Evolutionary conservation across 2,113 vertebrate genomes (phyloP).

Genomic region (Spea bombifrons): DNA sequence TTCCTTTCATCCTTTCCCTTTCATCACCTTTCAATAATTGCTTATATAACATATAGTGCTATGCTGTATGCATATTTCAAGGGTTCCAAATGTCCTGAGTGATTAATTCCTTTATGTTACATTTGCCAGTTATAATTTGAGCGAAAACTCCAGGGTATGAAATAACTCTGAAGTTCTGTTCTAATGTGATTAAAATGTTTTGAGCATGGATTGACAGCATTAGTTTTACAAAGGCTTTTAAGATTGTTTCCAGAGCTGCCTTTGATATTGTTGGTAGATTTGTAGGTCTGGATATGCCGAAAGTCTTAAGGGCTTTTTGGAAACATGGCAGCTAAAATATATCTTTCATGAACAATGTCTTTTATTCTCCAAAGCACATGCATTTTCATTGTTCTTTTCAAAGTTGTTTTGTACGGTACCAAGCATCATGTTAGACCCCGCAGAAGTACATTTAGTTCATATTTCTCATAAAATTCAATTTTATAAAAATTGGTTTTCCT

Average conservation of each 20-base stretch:
- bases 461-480: background rate
- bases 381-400: slow-evolving; percentile 39
- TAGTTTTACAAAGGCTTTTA: slow-evolving; percentile 54
- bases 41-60: background rate
- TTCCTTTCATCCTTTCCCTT: too few species aligned
- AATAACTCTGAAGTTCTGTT: slow-evolving; percentile 55
- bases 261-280: slow-evolving; percentile 53
- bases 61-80: background rate
- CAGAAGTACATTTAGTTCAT: background rate
- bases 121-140: slow-evolving; percentile 52
- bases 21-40: too few species aligned
- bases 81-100: slow-evolving; percentile 43
- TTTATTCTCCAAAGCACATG: slow-evolving; percentile 51
- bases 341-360: slow-evolving; percentile 55
- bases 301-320: slow-evolving; percentile 55
- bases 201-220: slow-evolving; percentile 56
- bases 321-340: slow-evolving; percentile 50
- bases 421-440: background rate
- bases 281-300: slow-evolving; percentile 55
- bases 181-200: slow-evolving; percentile 55
- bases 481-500: too few species aligned
- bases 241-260: slow-evolving; percentile 55
- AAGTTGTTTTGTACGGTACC: background rate
- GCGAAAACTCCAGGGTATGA: slow-evolving; percentile 53
- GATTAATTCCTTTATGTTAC: slow-evolving; percentile 58